A percentile compares a stretch with the other conserved stretches of the same genome.
Conservation (phyloP, 2,797 vertebrate genomes). For the Pelodytes ibericus region DNA sequence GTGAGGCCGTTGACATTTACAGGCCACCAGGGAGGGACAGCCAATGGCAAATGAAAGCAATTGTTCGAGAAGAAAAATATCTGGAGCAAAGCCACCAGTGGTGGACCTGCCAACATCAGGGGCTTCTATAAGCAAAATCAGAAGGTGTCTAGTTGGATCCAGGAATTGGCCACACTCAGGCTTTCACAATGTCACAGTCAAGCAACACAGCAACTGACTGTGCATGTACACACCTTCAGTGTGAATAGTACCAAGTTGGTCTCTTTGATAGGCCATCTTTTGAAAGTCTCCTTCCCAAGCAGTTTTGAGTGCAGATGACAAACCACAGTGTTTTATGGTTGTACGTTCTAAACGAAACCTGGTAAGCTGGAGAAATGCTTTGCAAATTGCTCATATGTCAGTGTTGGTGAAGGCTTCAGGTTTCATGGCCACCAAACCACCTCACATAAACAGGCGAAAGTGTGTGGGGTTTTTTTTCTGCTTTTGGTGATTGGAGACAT, state of each 20-base stretch:
- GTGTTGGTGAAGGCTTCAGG: background rate
- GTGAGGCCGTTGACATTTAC: background rate
- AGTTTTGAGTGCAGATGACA: background rate
- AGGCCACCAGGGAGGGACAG: background rate
- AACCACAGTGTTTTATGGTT: background rate
- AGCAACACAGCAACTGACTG: slow-evolving; percentile 12
- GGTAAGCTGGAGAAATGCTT: too few relatives aligned
- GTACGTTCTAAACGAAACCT: too few relatives aligned
- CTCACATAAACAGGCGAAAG: slow-evolving; percentile 13
- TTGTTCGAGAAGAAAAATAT: slow-evolving; percentile 2
- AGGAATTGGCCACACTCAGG: background rate
- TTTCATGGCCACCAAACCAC: too few relatives aligned
- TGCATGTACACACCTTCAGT: background rate
- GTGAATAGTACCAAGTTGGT: background rate
- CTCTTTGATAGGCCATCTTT: background rate
- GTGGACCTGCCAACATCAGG: slow-evolving; percentile 50
- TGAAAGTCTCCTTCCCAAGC: background rate
- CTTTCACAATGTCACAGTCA: background rate
- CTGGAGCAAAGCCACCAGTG: slow-evolving; percentile 18
- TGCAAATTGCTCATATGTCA: background rate
- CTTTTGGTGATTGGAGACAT: slow-evolving; percentile 1
- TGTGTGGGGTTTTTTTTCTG: background rate
- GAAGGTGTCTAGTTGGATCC: slow-evolving; percentile 6
- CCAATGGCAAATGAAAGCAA: background rate
- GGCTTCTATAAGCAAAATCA: slow-evolving; percentile 8